These are phyloP conservation scores for Aplysia californica DNA, from an alignment of 1,140 invertebrate species.

Conservation along the genomic window DNA sequence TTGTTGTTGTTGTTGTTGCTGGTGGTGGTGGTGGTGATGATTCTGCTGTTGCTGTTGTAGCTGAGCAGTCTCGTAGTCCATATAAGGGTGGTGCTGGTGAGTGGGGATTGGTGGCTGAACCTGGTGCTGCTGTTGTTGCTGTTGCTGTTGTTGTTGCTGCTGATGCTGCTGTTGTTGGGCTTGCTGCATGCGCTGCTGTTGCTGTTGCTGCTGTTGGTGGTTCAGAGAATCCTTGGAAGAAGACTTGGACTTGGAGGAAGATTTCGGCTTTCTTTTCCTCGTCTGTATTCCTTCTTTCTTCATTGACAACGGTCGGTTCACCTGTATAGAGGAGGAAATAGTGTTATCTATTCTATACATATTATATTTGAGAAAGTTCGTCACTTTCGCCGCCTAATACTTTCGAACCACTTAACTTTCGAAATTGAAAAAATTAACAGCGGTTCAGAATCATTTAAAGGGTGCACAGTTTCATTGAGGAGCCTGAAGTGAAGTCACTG, in stretches of 20 bases:
- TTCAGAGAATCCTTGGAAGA: neutral
- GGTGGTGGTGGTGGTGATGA: slow-evolving; percentile 5
- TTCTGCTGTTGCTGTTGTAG: slow-evolving; percentile 19
- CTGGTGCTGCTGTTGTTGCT: slow-evolving; percentile 27
- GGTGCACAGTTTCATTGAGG: too few species aligned
- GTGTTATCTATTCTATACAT: neutral
- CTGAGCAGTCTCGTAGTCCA: neutral
- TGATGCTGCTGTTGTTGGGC: slow-evolving; percentile 27
- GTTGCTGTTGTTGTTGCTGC: slow-evolving; percentile 8
- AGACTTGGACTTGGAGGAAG: slow-evolving; percentile 26
- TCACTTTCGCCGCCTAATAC: too few species aligned
- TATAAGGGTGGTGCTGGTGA: neutral
- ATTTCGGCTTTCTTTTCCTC: slow-evolving; percentile 83
- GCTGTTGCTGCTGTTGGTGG: neutral
- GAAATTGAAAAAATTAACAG: too few species aligned
- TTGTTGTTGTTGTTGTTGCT: neutral
- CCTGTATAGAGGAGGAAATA: slow-evolving; percentile 50
- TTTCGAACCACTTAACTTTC: too few species aligned
- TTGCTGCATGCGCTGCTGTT: slow-evolving; percentile 26
- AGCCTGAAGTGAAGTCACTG: too few species aligned
- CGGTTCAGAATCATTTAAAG: too few species aligned
- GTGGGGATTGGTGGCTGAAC: slow-evolving; percentile 16
- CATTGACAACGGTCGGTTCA: slow-evolving; percentile 88
- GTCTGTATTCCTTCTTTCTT: slow-evolving; percentile 97
- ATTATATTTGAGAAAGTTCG: too few species aligned